Conservation (phyloP, 2,888 invertebrate species). For the Rhyacophila evoluta region DNA sequence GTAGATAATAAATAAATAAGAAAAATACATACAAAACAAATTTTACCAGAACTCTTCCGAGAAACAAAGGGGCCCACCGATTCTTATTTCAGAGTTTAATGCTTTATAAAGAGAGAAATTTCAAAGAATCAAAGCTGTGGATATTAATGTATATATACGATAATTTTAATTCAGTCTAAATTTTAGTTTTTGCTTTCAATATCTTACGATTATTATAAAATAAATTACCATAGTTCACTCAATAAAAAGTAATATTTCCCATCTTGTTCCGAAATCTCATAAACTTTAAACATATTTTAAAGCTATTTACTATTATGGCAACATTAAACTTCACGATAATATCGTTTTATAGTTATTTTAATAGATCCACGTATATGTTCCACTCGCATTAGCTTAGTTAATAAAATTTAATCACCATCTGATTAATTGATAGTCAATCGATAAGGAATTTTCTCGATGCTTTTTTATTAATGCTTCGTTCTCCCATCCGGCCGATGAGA, state of each 20-base stretch:
- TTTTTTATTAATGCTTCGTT: not conserved
- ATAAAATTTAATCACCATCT: not conserved
- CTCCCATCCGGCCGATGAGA: slow-evolving; percentile 9
- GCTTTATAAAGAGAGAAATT: no score
- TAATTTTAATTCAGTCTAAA: no score
- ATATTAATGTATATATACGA: no score
- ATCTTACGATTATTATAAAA: no score
- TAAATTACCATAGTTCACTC: not conserved
- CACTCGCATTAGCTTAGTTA: not conserved
- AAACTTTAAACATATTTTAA: not conserved
- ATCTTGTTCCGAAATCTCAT: not conserved
- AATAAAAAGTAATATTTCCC: not conserved
- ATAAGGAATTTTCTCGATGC: not conserved
- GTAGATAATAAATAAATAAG: no score
- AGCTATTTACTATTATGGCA: not conserved
- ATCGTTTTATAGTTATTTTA: not conserved
- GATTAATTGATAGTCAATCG: not conserved
- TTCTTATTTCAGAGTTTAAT: no score
- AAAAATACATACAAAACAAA: no score
- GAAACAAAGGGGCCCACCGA: no score
- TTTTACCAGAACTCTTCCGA: no score
- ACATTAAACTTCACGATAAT: not conserved
- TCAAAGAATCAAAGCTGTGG: no score
- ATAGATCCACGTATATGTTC: not conserved
- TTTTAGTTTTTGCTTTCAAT: no score